phyloP scores from a whole-genome alignment of 2,888 invertebrate genomes.

The Deilephila porcellus region DNA sequence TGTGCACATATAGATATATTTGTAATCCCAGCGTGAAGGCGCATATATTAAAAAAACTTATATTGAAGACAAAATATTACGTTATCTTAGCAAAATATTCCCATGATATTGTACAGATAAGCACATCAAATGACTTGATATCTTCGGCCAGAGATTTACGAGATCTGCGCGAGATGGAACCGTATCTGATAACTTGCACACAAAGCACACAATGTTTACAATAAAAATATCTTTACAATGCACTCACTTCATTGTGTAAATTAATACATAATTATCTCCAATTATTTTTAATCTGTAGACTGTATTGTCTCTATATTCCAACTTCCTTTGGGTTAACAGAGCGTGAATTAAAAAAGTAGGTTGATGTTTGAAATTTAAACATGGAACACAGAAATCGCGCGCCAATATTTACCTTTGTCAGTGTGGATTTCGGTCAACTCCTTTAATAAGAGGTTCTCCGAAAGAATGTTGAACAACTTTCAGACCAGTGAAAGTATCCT shows the following conservation, averaged over 20 bases:
- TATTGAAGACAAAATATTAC: background rate
- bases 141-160: background rate
- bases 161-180: slow-evolving; percentile 10
- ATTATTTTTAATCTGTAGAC: background rate
- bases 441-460: slow-evolving; percentile 76
- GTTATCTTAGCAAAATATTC: background rate
- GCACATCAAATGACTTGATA: slow-evolving; percentile 7
- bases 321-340: slow-evolving; percentile 18
- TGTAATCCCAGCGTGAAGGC: too few relatives aligned
- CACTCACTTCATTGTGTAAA: background rate
- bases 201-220: slow-evolving; percentile 11
- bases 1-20: too few relatives aligned
- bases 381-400: background rate
- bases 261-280: slow-evolving; percentile 4
- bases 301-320: background rate
- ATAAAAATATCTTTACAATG: slow-evolving; percentile 1
- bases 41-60: background rate
- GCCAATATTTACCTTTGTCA: slow-evolving; percentile 30
- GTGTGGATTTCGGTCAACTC: slow-evolving; percentile 57
- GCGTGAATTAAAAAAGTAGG: slow-evolving; percentile 3
- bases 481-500: slow-evolving; percentile 84
- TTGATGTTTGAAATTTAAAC: background rate
- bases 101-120: slow-evolving; percentile 12
- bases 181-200: background rate
- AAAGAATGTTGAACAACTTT: slow-evolving; percentile 80